Percentiles rank a stretch among this genome's conserved stretches.
These are phyloP conservation scores for Pithys albifrons DNA, from an alignment of 2,113 vertebrate genomes.

Conservation along the genomic window DNA sequence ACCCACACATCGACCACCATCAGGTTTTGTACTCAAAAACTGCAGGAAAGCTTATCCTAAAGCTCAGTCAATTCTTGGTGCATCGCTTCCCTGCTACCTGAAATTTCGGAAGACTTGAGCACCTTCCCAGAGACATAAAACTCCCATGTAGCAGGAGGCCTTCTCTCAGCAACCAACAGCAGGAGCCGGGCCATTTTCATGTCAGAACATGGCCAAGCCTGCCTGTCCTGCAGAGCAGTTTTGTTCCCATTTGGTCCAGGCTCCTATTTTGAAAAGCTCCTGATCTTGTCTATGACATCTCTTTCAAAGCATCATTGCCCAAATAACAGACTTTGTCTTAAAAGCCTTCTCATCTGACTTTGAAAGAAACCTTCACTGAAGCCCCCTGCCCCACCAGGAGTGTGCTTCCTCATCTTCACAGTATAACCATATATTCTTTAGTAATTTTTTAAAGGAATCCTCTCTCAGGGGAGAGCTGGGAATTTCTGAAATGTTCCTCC, in stretches of 20 bases:
- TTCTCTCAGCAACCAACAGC: not conserved
- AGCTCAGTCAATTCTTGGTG: not conserved
- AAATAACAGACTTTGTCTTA: not conserved
- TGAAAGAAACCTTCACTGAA: not conserved
- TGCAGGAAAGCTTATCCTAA: not conserved
- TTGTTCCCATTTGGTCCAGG: not conserved
- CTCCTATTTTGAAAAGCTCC: not conserved
- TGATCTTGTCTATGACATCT: not conserved
- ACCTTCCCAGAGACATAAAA: not conserved
- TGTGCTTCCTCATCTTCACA: not conserved
- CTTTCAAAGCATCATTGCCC: not conserved
- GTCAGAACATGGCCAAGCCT: not conserved
- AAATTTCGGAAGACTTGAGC: not conserved
- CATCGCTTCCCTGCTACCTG: not conserved
- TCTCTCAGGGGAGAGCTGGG: not conserved
- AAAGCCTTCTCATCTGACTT: not conserved
- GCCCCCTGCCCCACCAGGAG: accelerated
- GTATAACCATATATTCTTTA: not conserved
- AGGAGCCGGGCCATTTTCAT: not conserved
- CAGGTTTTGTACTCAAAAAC: not conserved
- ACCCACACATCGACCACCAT: not conserved
- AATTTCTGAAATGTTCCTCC: not conserved
- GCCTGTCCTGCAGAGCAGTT: not conserved
- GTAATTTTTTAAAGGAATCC: not conserved
- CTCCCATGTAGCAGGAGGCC: not conserved